phyloP scores from a whole-genome alignment of 2,888 invertebrate genomes.

The Aphodius sticticus region DNA sequence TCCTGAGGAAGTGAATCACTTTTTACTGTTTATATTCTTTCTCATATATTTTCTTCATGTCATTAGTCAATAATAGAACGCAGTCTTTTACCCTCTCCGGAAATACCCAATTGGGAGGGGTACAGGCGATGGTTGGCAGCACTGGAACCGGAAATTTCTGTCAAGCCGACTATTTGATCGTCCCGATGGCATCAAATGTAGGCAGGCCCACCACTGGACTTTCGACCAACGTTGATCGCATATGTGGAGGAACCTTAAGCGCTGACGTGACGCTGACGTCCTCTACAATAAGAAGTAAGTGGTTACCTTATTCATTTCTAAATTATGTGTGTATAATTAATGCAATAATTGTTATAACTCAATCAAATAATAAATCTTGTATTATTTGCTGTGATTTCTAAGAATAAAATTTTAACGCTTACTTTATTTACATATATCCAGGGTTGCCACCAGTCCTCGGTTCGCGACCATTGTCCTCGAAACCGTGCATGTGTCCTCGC shows the following conservation, averaged over 20 bases:
- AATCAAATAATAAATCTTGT: too few relatives aligned
- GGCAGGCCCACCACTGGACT: constrained; percentile 66
- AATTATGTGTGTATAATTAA: not conserved
- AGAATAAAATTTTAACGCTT: too few relatives aligned
- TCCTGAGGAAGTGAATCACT: too few relatives aligned
- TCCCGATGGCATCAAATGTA: constrained; percentile 79
- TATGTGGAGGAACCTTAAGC: constrained; percentile 84
- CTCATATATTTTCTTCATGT: too few relatives aligned
- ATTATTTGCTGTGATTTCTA: too few relatives aligned
- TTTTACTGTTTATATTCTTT: too few relatives aligned
- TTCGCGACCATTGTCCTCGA: too few relatives aligned
- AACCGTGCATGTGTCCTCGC: too few relatives aligned
- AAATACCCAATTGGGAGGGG: constrained; percentile 70
- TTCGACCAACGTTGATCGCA: constrained; percentile 77
- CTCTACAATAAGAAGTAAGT: constrained; percentile 77
- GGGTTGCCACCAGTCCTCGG: too few relatives aligned
- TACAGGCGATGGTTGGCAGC: constrained; percentile 72
- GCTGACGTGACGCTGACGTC: constrained; percentile 75
- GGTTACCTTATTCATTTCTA: not conserved
- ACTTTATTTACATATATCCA: too few relatives aligned
- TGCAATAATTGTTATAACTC: not conserved
- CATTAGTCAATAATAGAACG: constrained; percentile 72
- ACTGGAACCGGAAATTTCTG: constrained; percentile 74
- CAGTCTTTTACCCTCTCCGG: constrained; percentile 81
- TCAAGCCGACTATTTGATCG: constrained; percentile 79